Percentiles rank a stretch among this genome's conserved stretches.
These are phyloP conservation scores for Anomalospiza imberbis DNA, from an alignment of 2,797 vertebrate species.

Conservation along the genomic window DNA sequence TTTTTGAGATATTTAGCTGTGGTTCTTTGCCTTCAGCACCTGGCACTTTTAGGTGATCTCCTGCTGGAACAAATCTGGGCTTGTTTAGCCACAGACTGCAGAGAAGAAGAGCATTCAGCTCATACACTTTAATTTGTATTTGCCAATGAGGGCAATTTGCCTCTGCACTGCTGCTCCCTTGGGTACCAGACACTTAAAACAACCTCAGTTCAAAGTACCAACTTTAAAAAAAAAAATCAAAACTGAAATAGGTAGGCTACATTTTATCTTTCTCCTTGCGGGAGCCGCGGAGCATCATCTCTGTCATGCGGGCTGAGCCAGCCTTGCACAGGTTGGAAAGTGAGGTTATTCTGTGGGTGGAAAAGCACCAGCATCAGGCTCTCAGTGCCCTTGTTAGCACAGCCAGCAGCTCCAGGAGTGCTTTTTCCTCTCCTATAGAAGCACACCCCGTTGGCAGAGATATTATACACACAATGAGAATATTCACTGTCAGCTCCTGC, in stretches of 20 bases:
- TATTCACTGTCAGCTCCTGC: not conserved
- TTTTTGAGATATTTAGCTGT: not conserved
- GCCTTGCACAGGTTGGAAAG: not conserved
- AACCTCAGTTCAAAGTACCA: not conserved
- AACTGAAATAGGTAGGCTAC: not conserved
- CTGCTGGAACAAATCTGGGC: not conserved
- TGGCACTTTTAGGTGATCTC: not conserved
- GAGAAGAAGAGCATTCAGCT: not conserved
- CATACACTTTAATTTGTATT: not conserved
- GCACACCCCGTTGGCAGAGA: too few species aligned
- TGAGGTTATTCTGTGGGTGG: not conserved
- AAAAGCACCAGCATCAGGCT: not conserved
- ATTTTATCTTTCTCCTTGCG: not conserved
- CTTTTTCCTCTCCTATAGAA: rapidly evolving
- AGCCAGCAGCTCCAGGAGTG: not conserved
- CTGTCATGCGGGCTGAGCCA: not conserved
- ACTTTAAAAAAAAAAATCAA: not conserved
- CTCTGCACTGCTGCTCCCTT: not conserved
- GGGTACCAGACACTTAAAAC: not conserved
- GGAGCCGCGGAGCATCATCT: not conserved
- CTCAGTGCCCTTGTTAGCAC: too few species aligned
- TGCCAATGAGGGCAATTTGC: not conserved
- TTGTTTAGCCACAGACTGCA: not conserved
- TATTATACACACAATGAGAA: rapidly evolving
- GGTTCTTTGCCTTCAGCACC: not conserved